Evolutionary conservation across 1,140 invertebrate species (phyloP).

Genomic region (Leptinotarsa defecta): DNA sequence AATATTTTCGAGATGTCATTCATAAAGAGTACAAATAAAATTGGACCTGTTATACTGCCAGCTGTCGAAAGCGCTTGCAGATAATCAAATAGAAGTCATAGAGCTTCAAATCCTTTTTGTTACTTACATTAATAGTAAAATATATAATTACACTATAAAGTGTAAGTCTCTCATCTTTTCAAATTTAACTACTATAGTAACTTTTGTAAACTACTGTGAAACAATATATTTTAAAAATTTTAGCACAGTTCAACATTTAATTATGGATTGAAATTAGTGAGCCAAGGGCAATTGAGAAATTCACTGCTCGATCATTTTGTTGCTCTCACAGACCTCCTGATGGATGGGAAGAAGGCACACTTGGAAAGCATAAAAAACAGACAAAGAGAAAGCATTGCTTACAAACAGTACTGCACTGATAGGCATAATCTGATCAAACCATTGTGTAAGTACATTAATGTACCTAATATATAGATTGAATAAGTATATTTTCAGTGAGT

Average conservation of each 20-base stretch:
- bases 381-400: slow-evolving; percentile 62
- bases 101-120: no score
- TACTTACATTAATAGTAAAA: no score
- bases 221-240: slow-evolving; percentile 26
- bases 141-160: not conserved
- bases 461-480: not conserved
- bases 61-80: no score
- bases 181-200: not conserved
- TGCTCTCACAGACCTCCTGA: slow-evolving; percentile 74
- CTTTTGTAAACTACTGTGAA: no score
- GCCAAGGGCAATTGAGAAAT: slow-evolving; percentile 59
- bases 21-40: no score
- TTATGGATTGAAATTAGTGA: slow-evolving; percentile 63
- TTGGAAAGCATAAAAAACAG: slow-evolving; percentile 69
- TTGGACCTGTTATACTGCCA: no score
- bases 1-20: no score
- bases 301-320: slow-evolving; percentile 73
- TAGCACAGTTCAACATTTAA: slow-evolving; percentile 63
- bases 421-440: slow-evolving; percentile 63
- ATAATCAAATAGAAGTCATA: no score
- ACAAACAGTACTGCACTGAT: slow-evolving; percentile 71
- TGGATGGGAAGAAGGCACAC: slow-evolving; percentile 75
- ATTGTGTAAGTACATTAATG: slow-evolving; percentile 44
- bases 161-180: not conserved
- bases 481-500: slow-evolving; percentile 33